A percentile compares a stretch with the other conserved stretches of the same genome.
Conservation (phyloP, 2,888 invertebrate genomes). For the Parascotia fuliginaria region DNA sequence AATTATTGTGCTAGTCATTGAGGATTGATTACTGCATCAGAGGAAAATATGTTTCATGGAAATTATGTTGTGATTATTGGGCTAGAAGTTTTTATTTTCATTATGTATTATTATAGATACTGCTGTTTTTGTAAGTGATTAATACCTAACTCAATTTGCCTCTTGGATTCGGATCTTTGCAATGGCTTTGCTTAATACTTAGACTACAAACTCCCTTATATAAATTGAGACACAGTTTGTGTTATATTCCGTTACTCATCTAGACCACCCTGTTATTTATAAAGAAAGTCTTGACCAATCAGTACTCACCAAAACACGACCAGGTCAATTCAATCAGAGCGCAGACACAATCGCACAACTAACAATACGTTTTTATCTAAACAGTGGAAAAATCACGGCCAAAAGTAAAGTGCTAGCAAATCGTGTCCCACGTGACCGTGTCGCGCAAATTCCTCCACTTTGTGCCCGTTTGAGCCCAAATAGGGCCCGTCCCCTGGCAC, state of each 20-base stretch:
- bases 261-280: no score
- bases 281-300: background rate
- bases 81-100: background rate
- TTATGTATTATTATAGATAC: no score
- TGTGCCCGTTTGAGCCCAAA: constrained; percentile 46
- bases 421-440: constrained; percentile 35
- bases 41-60: background rate
- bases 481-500: constrained; percentile 41
- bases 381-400: constrained; percentile 41
- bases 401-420: constrained; percentile 34
- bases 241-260: no score
- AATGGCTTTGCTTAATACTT: no score
- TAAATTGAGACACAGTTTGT: no score
- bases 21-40: background rate
- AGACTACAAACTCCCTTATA: no score
- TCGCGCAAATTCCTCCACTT: constrained; percentile 47
- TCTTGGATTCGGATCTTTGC: no score
- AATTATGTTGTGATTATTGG: background rate
- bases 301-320: background rate
- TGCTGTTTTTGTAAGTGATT: no score
- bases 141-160: no score
- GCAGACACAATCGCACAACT: constrained; percentile 26
- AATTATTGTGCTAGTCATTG: background rate
- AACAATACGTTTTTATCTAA: constrained; percentile 40
- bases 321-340: constrained; percentile 13